Conservation (phyloP, 2,113 vertebrate species). For the Spermophilus dauricus region DNA sequence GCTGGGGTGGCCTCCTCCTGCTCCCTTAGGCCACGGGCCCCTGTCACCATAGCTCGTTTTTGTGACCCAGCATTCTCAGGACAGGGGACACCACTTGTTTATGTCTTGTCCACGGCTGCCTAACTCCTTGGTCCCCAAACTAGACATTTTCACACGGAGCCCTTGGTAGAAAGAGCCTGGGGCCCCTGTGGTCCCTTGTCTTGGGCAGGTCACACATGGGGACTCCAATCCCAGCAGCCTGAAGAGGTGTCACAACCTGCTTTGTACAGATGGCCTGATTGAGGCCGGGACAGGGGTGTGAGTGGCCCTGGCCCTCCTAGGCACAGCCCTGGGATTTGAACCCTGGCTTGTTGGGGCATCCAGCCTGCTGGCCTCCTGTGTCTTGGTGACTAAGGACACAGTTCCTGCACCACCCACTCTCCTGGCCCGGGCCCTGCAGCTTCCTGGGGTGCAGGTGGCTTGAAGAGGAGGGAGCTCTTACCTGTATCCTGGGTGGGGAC, state of each 20-base stretch:
- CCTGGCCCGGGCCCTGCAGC: neutral
- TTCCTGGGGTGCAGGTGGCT: neutral
- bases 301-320: too few relatives aligned
- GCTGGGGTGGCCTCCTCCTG: neutral
- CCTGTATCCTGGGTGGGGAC: neutral
- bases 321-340: neutral
- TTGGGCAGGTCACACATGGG: rapidly evolving
- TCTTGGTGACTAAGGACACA: neutral
- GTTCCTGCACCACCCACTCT: too few relatives aligned
- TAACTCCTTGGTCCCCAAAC: neutral
- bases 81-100: neutral
- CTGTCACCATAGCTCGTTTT: neutral
- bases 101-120: rapidly evolving
- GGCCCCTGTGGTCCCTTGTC: neutral
- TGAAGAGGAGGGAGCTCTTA: neutral
- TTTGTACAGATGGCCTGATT: neutral
- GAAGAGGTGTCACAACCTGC: rapidly evolving
- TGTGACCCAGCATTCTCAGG: rapidly evolving
- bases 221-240: neutral
- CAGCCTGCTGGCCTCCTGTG: too few relatives aligned
- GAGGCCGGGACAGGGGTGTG: neutral
- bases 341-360: too few relatives aligned
- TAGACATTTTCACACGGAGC: too few relatives aligned
- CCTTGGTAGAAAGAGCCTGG: rapidly evolving
- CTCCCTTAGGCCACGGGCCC: neutral